Percentiles rank a stretch among this genome's conserved stretches.
Conservation (phyloP, 2,888 invertebrate genomes). For the Coenonympha glycerion region DNA sequence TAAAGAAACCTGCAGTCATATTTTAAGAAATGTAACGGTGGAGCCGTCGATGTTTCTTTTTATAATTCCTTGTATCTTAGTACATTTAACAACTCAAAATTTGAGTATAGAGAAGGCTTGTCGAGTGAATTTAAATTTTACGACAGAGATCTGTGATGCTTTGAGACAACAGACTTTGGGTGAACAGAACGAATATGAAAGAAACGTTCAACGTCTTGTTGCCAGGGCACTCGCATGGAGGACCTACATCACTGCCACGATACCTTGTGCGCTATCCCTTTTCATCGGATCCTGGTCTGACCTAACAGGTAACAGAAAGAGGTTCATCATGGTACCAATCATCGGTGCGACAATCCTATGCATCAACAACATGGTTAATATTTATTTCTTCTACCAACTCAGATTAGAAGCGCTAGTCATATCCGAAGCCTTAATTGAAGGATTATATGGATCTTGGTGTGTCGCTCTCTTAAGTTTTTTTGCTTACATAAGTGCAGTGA, state of each 20-base stretch:
- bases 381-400: conserved; percentile 82
- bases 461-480: conserved; percentile 87
- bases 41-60: conserved; percentile 53
- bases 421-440: conserved; percentile 84
- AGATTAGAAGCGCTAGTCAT: conserved; percentile 84
- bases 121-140: conserved; percentile 83
- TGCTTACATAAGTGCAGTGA: conserved; percentile 88
- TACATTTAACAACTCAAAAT: conserved; percentile 84
- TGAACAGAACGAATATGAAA: conserved; percentile 66
- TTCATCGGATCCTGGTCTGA: conserved; percentile 87
- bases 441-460: conserved; percentile 86
- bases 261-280: conserved; percentile 85
- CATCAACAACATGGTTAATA: conserved; percentile 83
- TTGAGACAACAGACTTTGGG: conserved; percentile 80
- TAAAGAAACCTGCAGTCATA: conserved; percentile 32
- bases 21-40: conserved; percentile 47
- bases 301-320: conserved; percentile 78
- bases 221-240: conserved; percentile 86
- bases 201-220: conserved; percentile 79
- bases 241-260: conserved; percentile 84
- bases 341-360: conserved; percentile 82
- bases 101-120: conserved; percentile 89
- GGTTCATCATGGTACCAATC: conserved; percentile 85
- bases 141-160: conserved; percentile 82
- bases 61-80: conserved; percentile 51